phyloP scores from a whole-genome alignment of 2,113 vertebrate genomes.

The Dissostichus mawsoni region DNA sequence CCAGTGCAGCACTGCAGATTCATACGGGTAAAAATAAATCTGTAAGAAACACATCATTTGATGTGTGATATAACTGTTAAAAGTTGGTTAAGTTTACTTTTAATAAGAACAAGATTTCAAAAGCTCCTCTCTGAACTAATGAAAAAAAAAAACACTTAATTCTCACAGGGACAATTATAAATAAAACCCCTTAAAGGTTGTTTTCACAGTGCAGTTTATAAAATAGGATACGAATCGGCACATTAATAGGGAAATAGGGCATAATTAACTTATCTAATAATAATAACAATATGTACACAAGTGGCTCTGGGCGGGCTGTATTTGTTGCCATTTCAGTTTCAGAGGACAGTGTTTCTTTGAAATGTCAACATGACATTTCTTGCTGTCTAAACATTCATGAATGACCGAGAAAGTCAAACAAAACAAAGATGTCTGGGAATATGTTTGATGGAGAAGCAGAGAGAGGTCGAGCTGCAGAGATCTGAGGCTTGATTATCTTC shows the following conservation, averaged over 20 bases:
- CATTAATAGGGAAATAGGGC: not conserved
- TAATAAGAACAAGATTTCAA: not conserved
- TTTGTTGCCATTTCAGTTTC: constrained; percentile 2
- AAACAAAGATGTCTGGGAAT: not conserved
- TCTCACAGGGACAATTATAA: not conserved
- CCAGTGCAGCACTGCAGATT: no score
- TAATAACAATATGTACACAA: constrained; percentile 1
- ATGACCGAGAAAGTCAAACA: not conserved
- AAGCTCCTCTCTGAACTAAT: not conserved
- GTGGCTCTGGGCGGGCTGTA: not conserved
- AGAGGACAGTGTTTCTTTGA: constrained; percentile 4
- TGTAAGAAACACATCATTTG: not conserved
- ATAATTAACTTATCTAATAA: not conserved
- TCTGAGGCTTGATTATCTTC: not conserved
- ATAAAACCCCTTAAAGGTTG: not conserved
- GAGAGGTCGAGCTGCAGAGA: not conserved
- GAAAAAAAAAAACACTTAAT: not conserved
- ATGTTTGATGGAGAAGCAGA: not conserved
- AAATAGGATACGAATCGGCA: not conserved
- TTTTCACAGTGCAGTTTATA: not conserved
- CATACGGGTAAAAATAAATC: not conserved
- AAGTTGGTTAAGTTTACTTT: not conserved
- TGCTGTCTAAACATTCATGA: not conserved
- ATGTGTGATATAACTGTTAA: not conserved
- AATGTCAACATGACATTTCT: not conserved